Conservation (phyloP, 2,113 vertebrate genomes). For the Engystomops pustulosus region DNA sequence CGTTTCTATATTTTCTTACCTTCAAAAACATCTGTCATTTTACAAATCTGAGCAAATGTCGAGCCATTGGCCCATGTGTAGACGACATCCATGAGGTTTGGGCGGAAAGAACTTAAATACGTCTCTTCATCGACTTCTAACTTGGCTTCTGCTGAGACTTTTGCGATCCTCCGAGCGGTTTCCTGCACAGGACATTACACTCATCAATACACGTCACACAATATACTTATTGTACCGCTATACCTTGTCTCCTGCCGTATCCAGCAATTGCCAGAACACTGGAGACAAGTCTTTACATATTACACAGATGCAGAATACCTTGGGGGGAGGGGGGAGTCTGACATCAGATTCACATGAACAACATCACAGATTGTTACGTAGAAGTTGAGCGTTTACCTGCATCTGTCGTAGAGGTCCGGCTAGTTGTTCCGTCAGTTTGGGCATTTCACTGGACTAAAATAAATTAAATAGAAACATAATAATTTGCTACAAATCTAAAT, state of each 20-base stretch:
- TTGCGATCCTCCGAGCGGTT: conserved; percentile 95
- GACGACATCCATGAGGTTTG: conserved; percentile 97
- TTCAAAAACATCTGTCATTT: conserved; percentile 99
- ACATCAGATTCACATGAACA: no score
- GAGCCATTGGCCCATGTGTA: conserved; percentile 94
- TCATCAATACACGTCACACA: background rate
- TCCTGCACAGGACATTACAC: conserved; percentile 75
- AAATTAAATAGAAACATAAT: conserved; percentile 51
- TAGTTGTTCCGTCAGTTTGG: conserved; percentile 92
- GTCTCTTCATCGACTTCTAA: conserved; percentile 93
- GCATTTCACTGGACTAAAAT: conserved; percentile 93
- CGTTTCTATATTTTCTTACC: no score
- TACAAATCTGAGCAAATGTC: conserved; percentile 96
- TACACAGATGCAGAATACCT: background rate
- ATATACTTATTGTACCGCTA: background rate
- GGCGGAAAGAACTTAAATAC: conserved; percentile 89
- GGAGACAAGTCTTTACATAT: background rate
- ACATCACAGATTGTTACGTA: no score
- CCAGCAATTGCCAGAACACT: no score
- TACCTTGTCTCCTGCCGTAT: no score
- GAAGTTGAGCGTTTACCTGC: conserved; percentile 81
- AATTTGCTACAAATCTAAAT: background rate
- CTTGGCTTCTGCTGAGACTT: conserved; percentile 96
- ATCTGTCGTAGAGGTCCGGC: conserved; percentile 95
- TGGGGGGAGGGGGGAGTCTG: no score